These are phyloP conservation scores for Drosophila robusta DNA, from an alignment of 2,888 invertebrate genomes.

Conservation along the genomic window DNA sequence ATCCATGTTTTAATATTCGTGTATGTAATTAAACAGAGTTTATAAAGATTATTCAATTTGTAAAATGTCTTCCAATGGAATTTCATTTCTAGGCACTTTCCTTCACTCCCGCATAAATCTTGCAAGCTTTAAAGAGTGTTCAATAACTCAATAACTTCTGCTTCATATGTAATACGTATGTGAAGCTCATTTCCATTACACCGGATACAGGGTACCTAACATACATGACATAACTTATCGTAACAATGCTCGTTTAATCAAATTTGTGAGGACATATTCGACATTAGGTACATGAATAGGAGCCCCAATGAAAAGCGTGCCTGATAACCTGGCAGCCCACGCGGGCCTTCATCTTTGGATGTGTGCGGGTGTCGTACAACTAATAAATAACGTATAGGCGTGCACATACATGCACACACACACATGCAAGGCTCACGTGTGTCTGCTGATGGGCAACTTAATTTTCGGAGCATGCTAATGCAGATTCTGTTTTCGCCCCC, in stretches of 20 bases:
- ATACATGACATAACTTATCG: neutral
- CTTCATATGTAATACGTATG: no score
- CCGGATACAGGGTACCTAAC: no score
- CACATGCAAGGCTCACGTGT: slow-evolving; percentile 39
- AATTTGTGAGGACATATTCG: slow-evolving; percentile 12
- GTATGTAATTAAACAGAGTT: no score
- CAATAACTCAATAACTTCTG: no score
- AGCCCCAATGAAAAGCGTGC: neutral
- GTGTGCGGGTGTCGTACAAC: slow-evolving; percentile 13
- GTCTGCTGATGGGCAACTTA: slow-evolving; percentile 61
- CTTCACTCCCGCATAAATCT: no score
- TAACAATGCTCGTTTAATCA: slow-evolving; percentile 13
- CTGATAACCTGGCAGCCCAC: slow-evolving; percentile 17
- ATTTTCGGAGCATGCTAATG: slow-evolving; percentile 74
- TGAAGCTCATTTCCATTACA: no score
- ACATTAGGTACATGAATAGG: neutral
- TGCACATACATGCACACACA: neutral
- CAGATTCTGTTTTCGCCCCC: slow-evolving; percentile 47
- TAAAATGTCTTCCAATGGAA: no score
- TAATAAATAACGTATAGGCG: slow-evolving; percentile 25
- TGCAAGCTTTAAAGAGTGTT: no score
- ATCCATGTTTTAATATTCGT: no score
- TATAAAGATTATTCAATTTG: no score
- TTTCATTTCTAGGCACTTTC: no score
- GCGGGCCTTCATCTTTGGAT: neutral